Percentiles rank a stretch among this genome's conserved stretches.
Conservation (phyloP, 2,888 invertebrate genomes). For the Leptopilina drosophilae region DNA sequence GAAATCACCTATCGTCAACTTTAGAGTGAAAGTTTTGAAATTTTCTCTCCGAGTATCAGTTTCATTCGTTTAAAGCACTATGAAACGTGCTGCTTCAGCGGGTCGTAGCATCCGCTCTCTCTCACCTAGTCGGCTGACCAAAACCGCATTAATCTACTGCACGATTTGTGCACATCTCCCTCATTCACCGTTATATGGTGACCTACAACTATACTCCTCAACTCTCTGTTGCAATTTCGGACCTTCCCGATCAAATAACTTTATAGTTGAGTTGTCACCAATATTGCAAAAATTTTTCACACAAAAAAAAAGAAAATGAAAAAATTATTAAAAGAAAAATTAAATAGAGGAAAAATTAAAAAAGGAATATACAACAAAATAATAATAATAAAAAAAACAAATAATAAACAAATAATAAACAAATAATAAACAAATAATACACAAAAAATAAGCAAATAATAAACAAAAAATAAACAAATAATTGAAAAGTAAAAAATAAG, state of each 20-base stretch:
- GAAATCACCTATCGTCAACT: not conserved
- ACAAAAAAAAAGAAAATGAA: not conserved
- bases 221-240: not conserved
- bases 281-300: slow-evolving; percentile 10
- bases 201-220: slow-evolving; percentile 1
- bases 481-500: no score
- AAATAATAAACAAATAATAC: no score
- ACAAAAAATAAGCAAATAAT: no score
- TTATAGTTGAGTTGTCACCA: slow-evolving; percentile 34
- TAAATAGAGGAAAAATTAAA: no score
- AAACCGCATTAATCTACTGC: slow-evolving; percentile 41
- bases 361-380: not conserved
- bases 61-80: slow-evolving; percentile 35
- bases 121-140: slow-evolving; percentile 34
- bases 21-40: not conserved
- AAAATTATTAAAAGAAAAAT: not conserved
- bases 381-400: no score
- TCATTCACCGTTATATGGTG: slow-evolving; percentile 34
- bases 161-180: slow-evolving; percentile 32
- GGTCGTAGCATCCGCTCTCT: slow-evolving; percentile 18
- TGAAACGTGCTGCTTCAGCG: slow-evolving; percentile 31
- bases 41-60: slow-evolving; percentile 23
- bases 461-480: no score
- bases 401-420: no score
- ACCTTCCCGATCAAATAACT: slow-evolving; percentile 35